Conservation (phyloP, 1,140 invertebrate genomes). For the Leptinotarsa defecta region DNA sequence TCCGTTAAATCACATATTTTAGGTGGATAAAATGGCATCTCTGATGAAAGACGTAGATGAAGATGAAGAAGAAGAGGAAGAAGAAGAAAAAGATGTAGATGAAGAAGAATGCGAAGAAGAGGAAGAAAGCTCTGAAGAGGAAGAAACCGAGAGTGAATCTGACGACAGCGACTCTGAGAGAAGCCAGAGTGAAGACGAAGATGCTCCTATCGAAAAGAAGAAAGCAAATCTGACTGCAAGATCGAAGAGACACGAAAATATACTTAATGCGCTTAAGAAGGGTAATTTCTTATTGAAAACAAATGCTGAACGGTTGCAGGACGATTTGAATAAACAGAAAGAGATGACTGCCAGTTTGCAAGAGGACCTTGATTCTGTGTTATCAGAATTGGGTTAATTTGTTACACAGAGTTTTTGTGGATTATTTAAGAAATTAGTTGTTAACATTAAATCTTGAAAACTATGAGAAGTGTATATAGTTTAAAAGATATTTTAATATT, state of each 20-base stretch:
- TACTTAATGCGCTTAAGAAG: constrained; percentile 78
- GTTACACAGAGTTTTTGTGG: background rate
- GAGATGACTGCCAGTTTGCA: constrained; percentile 75
- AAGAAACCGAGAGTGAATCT: constrained; percentile 66
- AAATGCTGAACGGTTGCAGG: constrained; percentile 82
- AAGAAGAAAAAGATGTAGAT: constrained; percentile 63
- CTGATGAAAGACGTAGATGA: constrained; percentile 79
- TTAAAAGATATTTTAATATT: background rate
- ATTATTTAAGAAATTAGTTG: constrained; percentile 3
- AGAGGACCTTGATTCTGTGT: constrained; percentile 80
- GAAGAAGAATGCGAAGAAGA: constrained; percentile 68
- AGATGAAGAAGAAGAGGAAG: constrained; percentile 72
- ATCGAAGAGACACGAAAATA: constrained; percentile 75
- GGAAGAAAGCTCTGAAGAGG: constrained; percentile 63
- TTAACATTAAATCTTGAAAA: too few species aligned
- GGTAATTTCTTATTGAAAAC: constrained; percentile 84
- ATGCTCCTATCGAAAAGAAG: constrained; percentile 66
- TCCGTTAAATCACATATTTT: constrained; percentile 43
- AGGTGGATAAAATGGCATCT: constrained; percentile 87
- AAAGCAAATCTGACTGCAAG: constrained; percentile 66
- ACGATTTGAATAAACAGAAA: constrained; percentile 80
- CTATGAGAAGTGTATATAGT: background rate
- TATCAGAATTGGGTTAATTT: constrained; percentile 69
- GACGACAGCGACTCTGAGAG: constrained; percentile 60
- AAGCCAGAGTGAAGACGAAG: constrained; percentile 70